Evolutionary conservation across 1,140 invertebrate genomes (phyloP).

Genomic region (Chironomus striatipennis): DNA sequence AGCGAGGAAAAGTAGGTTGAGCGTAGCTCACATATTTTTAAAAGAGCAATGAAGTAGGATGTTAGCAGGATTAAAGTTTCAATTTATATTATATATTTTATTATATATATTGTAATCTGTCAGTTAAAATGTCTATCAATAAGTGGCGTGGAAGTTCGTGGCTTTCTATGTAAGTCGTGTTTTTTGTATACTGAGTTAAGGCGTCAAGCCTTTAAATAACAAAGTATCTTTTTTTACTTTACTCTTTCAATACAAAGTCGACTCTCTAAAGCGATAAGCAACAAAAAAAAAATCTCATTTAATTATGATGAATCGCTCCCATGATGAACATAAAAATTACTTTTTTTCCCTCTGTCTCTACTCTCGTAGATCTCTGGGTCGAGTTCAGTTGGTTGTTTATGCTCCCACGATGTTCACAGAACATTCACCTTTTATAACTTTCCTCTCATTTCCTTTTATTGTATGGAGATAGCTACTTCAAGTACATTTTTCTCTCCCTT

Average conservation of each 20-base stretch:
- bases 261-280: not conserved
- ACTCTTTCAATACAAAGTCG: not conserved
- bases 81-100: too few species aligned
- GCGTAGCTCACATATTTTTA: too few species aligned
- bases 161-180: too few species aligned
- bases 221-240: not conserved
- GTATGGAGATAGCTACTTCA: too few species aligned
- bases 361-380: not conserved
- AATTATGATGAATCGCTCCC: slow-evolving; percentile 7
- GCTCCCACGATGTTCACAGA: not conserved
- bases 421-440: not conserved
- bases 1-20: too few species aligned
- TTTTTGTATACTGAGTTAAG: not conserved
- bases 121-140: too few species aligned
- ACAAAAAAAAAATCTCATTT: not conserved
- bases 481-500: too few species aligned
- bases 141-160: too few species aligned
- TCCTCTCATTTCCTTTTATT: not conserved
- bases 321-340: slow-evolving; percentile 3
- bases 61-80: too few species aligned
- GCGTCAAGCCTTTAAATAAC: not conserved
- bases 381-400: not conserved
- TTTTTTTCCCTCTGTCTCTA: not conserved
- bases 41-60: too few species aligned
- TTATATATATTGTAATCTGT: too few species aligned